Base-by-base conservation (phyloP, 2,888 invertebrate species). In the Acleris cristana region DNA sequence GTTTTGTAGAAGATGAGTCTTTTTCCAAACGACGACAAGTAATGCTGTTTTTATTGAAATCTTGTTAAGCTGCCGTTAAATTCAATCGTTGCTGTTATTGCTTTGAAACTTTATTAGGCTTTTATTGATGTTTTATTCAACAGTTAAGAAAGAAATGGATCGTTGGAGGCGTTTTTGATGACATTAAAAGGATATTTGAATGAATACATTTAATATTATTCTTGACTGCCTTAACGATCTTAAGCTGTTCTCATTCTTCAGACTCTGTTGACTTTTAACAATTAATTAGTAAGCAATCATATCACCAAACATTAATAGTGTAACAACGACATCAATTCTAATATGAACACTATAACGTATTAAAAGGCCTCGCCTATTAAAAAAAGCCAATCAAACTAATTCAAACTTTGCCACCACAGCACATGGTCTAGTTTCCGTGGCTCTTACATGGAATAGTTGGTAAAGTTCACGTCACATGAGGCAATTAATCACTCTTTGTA, bases 401-500 rank as follows among this genome's bases (percentile, higher is more conserved):
- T 57, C 52, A 57, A 62, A 66, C 57, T 66, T 62, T 57, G 23
- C 48, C 7, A 45, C 62, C 23, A 12, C 62, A 53, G 14, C 34
- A 23, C 53, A 62, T 3, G 56, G 62, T 62, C 34, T 48, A 66
- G 44, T 62, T 54, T 58, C 21, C 60, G 30, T 16, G 12, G 16
- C 19, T 23, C 51, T 23, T 52, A 53, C 48, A 53, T 34, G 19
- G 40, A 62, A 63, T 67, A 63, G 67, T 67, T 63, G 34, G 14
- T 44, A 63, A 58, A 63, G 67, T 58, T 23, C 5, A 8, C 49
- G 54, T 48, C 63, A 62, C 57, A 58, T 19, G 21, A 19, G 48
- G 58, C 67, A 49, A 67, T 67, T 67, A 63, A 67, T 67, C 67
- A 67, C 67, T 53, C 62, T 60, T 51, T 56, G 52, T 48, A 44